These are phyloP conservation scores for Spodoptera littoralis DNA, from an alignment of 2,888 invertebrate species.

Conservation along the genomic window DNA sequence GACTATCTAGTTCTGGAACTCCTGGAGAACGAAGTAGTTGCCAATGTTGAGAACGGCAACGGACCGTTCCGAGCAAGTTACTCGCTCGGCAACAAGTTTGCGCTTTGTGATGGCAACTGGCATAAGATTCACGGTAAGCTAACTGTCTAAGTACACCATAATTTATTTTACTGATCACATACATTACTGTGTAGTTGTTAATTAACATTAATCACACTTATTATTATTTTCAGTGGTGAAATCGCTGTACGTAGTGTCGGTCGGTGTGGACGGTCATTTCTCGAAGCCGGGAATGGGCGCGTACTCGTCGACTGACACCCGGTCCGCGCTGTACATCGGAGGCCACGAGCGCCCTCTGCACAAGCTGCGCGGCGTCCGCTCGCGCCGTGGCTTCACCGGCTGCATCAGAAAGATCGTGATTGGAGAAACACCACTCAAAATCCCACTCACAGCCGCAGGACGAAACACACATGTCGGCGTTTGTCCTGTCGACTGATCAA, in stretches of 20 bases:
- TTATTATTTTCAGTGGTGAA: constrained; percentile 91
- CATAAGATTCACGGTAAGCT: constrained; percentile 93
- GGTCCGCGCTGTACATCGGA: constrained; percentile 96
- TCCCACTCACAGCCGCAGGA: constrained; percentile 86
- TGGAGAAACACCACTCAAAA: constrained; percentile 70
- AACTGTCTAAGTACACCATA: not conserved
- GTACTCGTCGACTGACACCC: constrained; percentile 92
- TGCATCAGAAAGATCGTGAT: constrained; percentile 93
- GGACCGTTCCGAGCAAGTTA: constrained; percentile 94
- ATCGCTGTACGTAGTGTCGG: constrained; percentile 95
- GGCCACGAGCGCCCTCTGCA: constrained; percentile 90
- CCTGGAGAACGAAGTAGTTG: constrained; percentile 94
- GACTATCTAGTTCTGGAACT: constrained; percentile 96
- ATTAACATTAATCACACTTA: too few relatives aligned
- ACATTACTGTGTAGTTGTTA: too few relatives aligned
- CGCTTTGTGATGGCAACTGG: constrained; percentile 98
- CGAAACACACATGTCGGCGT: constrained; percentile 93
- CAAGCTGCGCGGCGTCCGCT: constrained; percentile 90
- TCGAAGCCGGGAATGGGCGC: constrained; percentile 92
- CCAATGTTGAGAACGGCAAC: constrained; percentile 95
- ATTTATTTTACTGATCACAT: too few relatives aligned
- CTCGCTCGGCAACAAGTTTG: constrained; percentile 90
- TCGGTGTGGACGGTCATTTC: constrained; percentile 95
- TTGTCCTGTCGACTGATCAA: constrained; percentile 93
- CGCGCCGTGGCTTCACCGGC: constrained; percentile 93